Evolutionary conservation across 1,140 invertebrate genomes (phyloP), one percentile per base, ranked within the genome.

Genomic region (Bombus polaris): DNA sequence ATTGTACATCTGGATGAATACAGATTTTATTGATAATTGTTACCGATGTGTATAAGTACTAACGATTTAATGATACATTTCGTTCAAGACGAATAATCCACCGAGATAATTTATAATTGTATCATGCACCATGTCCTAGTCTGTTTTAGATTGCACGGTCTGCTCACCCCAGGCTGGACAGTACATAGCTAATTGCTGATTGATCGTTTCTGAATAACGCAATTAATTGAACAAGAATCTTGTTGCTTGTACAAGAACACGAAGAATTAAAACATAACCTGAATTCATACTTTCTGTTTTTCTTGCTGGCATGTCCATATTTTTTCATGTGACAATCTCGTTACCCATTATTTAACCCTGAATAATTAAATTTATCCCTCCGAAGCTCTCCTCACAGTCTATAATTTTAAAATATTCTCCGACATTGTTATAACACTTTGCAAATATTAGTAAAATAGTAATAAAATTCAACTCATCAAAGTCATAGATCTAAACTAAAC

Each of bases 191-290:
- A 94, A 94, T 94, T 94, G 90, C 87, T 83, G 88, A 94, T 94
- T 93, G 91, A 93, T 89, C 92, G 90, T 92, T 88, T 88, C 88
- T 94, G 94, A 94, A 94, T 94, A 90, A 92, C 92, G 84, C 92
- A 94, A 94, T 94, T 94, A 94, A 90, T 66, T 87, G 86, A 65
- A 81, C 86, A 81, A 87, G 85, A 81, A 86, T 47, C 83, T 73
- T 66, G 77, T n/a, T 62, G 37, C 28, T 42, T n/a, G 35, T 71
- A 83, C 68, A 62, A 68, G 65, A 83, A 47, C 9, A 42, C 28
- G 28, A 35, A 25, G 18, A 37, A 39, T 12, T 18, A 3, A 32
- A n/a, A 47, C 65, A 44, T 13, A 37, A 37, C 25, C 25, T 25
- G 9, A 59, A 35, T 75, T 47, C 44, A 5, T 18, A 1, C 44